Percentiles rank a stretch among this genome's conserved stretches.
phyloP scores from a whole-genome alignment of 2,797 vertebrate genomes.

The Phalanger gymnotis region DNA sequence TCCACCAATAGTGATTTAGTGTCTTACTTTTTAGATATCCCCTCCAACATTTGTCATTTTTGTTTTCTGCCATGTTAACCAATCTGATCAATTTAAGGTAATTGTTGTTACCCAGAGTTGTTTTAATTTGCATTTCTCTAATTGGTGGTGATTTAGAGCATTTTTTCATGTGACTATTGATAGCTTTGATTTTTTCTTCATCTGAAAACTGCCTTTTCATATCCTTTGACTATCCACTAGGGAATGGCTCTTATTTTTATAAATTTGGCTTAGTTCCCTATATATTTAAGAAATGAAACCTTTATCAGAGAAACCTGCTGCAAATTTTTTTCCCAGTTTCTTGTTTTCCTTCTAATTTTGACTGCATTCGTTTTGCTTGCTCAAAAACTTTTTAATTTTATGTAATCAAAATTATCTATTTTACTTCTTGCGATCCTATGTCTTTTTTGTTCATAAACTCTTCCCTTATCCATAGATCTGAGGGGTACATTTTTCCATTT shows the following conservation, averaged over 20 bases:
- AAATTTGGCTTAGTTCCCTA: not conserved
- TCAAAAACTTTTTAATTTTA: not conserved
- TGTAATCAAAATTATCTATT: not conserved
- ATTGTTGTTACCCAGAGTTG: no score
- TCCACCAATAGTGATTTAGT: not conserved
- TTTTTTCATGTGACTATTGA: not conserved
- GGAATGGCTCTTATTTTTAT: not conserved
- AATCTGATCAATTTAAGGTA: not conserved
- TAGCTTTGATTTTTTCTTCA: not conserved
- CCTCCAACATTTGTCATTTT: not conserved
- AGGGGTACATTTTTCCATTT: not conserved
- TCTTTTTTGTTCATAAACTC: not conserved
- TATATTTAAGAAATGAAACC: not conserved
- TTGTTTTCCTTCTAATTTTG: not conserved
- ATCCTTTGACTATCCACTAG: not conserved
- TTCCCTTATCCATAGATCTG: not conserved
- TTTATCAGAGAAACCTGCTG: not conserved
- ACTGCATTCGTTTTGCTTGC: not conserved
- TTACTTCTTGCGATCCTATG: not conserved
- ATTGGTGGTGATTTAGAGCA: not conserved
- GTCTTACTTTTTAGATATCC: not conserved
- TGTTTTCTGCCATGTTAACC: not conserved
- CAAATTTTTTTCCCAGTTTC: not conserved
- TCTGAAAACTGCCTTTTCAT: not conserved
- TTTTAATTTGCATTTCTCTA: not conserved